These are phyloP conservation scores for Diloba caeruleocephala DNA, from an alignment of 2,888 invertebrate genomes.

Conservation along the genomic window DNA sequence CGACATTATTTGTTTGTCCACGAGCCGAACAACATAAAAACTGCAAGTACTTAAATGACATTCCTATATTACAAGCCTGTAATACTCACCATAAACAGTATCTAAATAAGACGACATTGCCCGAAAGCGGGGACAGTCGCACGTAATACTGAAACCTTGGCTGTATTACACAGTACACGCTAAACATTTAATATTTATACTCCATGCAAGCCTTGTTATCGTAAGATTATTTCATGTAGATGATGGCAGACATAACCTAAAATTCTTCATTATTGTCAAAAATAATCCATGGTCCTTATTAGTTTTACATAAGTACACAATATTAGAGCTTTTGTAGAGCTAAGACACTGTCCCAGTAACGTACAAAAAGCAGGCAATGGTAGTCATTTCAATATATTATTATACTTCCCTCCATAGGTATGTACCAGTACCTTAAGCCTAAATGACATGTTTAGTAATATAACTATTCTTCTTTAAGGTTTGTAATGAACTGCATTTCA, in stretches of 20 bases:
- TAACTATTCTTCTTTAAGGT: conserved; percentile 46
- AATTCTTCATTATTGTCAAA: no score
- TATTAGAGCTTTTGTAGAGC: conserved; percentile 1
- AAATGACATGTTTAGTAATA: conserved; percentile 44
- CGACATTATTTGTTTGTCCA: conserved; percentile 21
- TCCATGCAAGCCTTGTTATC: conserved; percentile 30
- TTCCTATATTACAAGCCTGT: conserved; percentile 54
- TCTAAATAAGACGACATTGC: conserved; percentile 5
- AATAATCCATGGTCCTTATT: background rate
- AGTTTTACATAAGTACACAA: background rate
- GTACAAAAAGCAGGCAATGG: conserved; percentile 4
- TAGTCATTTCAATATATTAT: conserved; percentile 1
- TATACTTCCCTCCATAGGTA: conserved; percentile 43
- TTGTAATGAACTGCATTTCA: conserved; percentile 78
- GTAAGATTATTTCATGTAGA: conserved; percentile 12
- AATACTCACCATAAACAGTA: conserved; percentile 4
- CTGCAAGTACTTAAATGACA: conserved; percentile 35
- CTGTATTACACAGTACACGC: conserved; percentile 35
- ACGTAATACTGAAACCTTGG: conserved; percentile 11
- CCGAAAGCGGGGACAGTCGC: background rate
- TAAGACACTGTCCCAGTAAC: conserved; percentile 2
- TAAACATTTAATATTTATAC: conserved; percentile 36
- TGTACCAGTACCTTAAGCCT: conserved; percentile 33
- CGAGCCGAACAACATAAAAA: conserved; percentile 5
- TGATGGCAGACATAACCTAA: no score